phyloP scores from a whole-genome alignment of 2,888 invertebrate genomes.

The Polietes domitor region DNA sequence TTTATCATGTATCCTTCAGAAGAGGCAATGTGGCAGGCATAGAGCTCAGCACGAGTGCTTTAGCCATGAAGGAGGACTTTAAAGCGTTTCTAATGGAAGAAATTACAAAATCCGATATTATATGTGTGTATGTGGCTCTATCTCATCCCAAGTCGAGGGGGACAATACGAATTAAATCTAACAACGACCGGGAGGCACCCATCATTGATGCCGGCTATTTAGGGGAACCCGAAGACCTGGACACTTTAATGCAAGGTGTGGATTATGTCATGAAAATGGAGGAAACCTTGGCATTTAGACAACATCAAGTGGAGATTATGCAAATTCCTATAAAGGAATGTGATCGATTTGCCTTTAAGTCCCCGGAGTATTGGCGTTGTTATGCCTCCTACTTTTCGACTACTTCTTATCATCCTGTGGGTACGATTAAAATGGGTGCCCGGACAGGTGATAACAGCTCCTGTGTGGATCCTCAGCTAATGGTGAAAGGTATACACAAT shows the following conservation, averaged over 20 bases:
- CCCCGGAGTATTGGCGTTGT: conserved; percentile 85
- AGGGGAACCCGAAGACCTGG: conserved; percentile 80
- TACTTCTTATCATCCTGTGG: conserved; percentile 86
- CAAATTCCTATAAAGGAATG: conserved; percentile 69
- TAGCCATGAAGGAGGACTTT: conserved; percentile 56
- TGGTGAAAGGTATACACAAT: conserved; percentile 84
- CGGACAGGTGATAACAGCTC: conserved; percentile 82
- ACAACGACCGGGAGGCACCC: conserved; percentile 82
- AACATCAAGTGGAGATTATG: conserved; percentile 72
- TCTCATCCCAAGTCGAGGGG: conserved; percentile 80
- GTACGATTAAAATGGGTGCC: conserved; percentile 87
- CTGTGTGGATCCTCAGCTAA: conserved; percentile 85
- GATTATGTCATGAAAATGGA: conserved; percentile 76
- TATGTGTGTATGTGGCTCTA: conserved; percentile 68
- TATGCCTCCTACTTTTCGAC: conserved; percentile 84
- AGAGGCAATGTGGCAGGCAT: conserved; percentile 68
- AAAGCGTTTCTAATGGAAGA: conserved; percentile 36
- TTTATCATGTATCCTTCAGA: conserved; percentile 79
- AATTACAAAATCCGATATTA: conserved; percentile 54
- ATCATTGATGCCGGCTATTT: conserved; percentile 83
- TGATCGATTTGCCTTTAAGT: conserved; percentile 69
- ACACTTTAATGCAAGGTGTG: conserved; percentile 74
- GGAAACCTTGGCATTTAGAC: conserved; percentile 79
- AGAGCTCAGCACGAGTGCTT: conserved; percentile 71
- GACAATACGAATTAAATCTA: conserved; percentile 81